Evolutionary conservation across 2,113 vertebrate species (phyloP).

Genomic region (Zapornia atra): DNA sequence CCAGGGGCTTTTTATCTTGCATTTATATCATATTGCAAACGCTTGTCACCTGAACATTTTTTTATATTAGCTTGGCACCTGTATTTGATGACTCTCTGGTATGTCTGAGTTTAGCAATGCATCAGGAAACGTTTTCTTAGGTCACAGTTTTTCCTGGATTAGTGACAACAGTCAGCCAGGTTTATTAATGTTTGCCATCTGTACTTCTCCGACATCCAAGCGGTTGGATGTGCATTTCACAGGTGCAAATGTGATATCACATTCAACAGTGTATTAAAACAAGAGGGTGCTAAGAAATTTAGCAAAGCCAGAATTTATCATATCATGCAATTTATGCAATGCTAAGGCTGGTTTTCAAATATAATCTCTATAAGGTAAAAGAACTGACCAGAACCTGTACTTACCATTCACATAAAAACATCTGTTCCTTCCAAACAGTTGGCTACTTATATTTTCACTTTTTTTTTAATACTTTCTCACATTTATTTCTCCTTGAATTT

Average conservation of each 20-base stretch:
- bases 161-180: neutral
- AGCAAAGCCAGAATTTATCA: neutral
- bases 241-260: neutral
- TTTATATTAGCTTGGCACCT: neutral
- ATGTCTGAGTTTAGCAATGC: neutral
- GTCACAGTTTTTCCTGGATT: neutral
- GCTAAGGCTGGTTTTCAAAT: neutral
- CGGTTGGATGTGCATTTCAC: neutral
- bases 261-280: neutral
- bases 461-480: neutral
- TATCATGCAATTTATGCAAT: neutral
- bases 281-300: neutral
- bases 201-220: neutral
- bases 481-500: slow-evolving; percentile 4
- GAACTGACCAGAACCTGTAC: neutral
- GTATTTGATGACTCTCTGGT: neutral
- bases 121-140: neutral
- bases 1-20: neutral
- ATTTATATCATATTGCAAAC: neutral
- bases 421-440: slow-evolving; percentile 30
- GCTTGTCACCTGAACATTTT: neutral
- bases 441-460: neutral
- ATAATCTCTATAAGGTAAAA: neutral
- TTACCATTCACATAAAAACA: neutral
- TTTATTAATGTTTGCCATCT: neutral